phyloP scores from a whole-genome alignment of 1,140 invertebrate species.

The Trichonephila clavata region DNA sequence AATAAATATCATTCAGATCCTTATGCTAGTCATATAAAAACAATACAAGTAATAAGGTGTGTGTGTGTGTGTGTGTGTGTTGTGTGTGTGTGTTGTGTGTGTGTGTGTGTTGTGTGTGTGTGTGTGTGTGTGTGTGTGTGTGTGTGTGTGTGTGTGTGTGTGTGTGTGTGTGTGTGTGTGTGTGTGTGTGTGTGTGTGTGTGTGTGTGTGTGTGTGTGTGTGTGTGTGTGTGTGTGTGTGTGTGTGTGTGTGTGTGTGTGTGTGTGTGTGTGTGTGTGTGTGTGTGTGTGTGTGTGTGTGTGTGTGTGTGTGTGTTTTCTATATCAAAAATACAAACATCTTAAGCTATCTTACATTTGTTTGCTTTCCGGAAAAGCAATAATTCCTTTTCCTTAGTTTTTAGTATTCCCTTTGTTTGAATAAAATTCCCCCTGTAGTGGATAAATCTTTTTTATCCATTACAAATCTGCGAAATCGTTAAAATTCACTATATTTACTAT shows the following conservation, averaged over 20 bases:
- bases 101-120: conserved; percentile 12
- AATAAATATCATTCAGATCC: no score
- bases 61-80: conserved; percentile 27
- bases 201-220: conserved; percentile 45
- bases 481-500: no score
- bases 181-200: conserved; percentile 45
- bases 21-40: no score
- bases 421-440: no score
- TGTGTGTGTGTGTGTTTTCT: background rate
- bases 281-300: conserved; percentile 27
- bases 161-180: conserved; percentile 43
- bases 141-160: conserved; percentile 39
- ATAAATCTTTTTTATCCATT: no score
- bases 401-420: no score
- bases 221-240: conserved; percentile 45
- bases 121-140: conserved; percentile 34
- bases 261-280: conserved; percentile 45
- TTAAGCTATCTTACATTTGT: no score
- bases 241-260: conserved; percentile 36
- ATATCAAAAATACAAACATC: no score
- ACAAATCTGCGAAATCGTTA: no score
- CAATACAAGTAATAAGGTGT: background rate
- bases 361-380: no score
- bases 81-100: background rate
- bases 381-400: no score